Percentiles rank a stretch among this genome's conserved stretches.
Conservation (phyloP, 2,888 invertebrate genomes). For the Drosophila algonquin region DNA sequence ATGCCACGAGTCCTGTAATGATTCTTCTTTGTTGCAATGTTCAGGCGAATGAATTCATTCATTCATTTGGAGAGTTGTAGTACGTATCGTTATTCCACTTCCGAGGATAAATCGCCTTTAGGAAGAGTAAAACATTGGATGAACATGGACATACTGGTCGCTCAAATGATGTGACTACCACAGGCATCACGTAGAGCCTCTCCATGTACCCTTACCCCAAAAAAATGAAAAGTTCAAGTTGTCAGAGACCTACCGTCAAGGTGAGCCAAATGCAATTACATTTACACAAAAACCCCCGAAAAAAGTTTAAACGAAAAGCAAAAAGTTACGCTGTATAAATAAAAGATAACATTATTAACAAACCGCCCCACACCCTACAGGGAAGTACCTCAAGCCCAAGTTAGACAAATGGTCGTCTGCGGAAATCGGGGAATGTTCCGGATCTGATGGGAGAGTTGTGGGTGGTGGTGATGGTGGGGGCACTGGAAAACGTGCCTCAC, state of each 20-base stretch:
- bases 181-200: background rate
- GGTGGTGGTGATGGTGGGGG: background rate
- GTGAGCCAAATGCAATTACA: conserved; percentile 72
- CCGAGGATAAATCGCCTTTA: no score
- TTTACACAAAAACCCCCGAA: conserved; percentile 40
- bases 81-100: no score
- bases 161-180: background rate
- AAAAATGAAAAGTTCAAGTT: conserved; percentile 15
- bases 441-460: background rate
- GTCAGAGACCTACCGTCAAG: conserved; percentile 14
- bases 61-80: background rate
- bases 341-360: conserved; percentile 79
- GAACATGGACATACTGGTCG: no score
- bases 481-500: conserved; percentile 57
- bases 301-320: conserved; percentile 57
- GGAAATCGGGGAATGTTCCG: conserved; percentile 55
- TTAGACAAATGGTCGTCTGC: conserved; percentile 71
- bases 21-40: background rate
- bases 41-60: conserved; percentile 38
- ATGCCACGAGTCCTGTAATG: no score
- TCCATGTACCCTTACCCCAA: background rate
- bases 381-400: conserved; percentile 33
- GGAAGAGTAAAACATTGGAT: background rate
- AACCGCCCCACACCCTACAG: conserved; percentile 20
- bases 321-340: conserved; percentile 61